These are phyloP conservation scores for Isotomurus palustris DNA, from an alignment of 2,888 invertebrate species.

Conservation along the genomic window DNA sequence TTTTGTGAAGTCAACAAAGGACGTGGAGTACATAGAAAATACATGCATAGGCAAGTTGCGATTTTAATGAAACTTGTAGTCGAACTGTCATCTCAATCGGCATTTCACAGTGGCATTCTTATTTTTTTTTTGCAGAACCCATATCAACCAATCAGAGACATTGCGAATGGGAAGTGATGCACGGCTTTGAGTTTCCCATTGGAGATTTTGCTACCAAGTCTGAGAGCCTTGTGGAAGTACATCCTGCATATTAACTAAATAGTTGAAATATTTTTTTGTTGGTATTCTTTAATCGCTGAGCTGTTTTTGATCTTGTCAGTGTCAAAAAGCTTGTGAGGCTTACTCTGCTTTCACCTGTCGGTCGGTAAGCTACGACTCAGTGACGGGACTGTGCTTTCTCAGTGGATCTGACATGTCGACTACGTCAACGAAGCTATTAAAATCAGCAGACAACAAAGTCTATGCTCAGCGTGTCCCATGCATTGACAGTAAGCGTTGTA, in stretches of 20 bases:
- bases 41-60: slow-evolving; percentile 57
- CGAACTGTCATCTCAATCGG: background rate
- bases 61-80: background rate
- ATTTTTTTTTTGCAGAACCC: slow-evolving; percentile 12
- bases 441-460: slow-evolving; percentile 35
- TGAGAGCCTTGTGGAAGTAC: slow-evolving; percentile 40
- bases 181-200: slow-evolving; percentile 40
- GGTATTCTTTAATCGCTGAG: background rate
- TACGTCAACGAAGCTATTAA: slow-evolving; percentile 39
- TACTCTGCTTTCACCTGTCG: slow-evolving; percentile 49
- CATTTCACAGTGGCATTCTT: background rate
- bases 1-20: slow-evolving; percentile 58
- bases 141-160: slow-evolving; percentile 40
- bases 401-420: slow-evolving; percentile 44
- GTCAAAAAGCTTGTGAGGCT: slow-evolving; percentile 48
- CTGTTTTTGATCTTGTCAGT: slow-evolving; percentile 46
- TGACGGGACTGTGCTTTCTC: slow-evolving; percentile 41
- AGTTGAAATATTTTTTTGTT: background rate
- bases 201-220: slow-evolving; percentile 42
- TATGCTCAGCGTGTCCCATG: slow-evolving; percentile 44
- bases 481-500: slow-evolving; percentile 41
- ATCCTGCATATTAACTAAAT: background rate
- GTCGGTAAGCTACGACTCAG: slow-evolving; percentile 47
- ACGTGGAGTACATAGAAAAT: slow-evolving; percentile 78
- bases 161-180: slow-evolving; percentile 45